phyloP scores from a whole-genome alignment of 2,797 vertebrate genomes.

The Cirrhinus molitorella region DNA sequence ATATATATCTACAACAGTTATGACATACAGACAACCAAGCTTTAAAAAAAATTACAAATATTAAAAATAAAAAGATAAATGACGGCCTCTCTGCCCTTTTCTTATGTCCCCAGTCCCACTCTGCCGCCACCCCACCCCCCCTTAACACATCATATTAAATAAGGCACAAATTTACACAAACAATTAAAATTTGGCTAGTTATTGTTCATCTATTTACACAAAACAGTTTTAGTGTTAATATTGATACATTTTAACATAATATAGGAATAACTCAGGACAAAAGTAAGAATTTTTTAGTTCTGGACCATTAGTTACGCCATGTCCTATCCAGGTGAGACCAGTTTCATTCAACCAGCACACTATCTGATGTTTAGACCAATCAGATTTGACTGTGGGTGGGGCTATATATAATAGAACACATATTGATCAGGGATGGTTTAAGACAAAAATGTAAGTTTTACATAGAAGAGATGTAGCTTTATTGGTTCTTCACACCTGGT shows the following conservation, averaged over 20 bases:
- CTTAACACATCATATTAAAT: conserved; percentile 85
- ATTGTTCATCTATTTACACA: conserved; percentile 88
- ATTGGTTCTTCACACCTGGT: not conserved
- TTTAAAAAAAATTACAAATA: conserved; percentile 58
- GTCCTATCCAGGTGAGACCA: not conserved
- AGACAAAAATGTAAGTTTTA: not conserved
- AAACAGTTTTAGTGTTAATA: conserved; percentile 81
- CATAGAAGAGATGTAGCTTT: not conserved
- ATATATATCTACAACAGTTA: conserved; percentile 73
- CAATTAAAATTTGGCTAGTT: conserved; percentile 87
- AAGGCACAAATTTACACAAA: conserved; percentile 91
- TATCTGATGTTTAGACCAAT: not conserved
- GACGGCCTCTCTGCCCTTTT: conserved; percentile 74
- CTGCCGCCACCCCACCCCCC: conserved; percentile 62
- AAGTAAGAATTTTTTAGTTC: conserved; percentile 33
- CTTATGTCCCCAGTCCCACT: conserved; percentile 68
- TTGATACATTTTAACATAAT: conserved; percentile 64
- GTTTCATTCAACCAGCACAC: not conserved
- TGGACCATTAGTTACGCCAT: not conserved
- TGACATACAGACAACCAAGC: conserved; percentile 74
- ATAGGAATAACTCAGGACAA: conserved; percentile 55
- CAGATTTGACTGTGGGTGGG: not conserved
- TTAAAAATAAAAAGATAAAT: conserved; percentile 75
- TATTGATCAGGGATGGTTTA: not conserved
- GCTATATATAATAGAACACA: not conserved